Base-by-base conservation (phyloP, 1,140 invertebrate genomes). In the Pectinophora gossypiella region DNA sequence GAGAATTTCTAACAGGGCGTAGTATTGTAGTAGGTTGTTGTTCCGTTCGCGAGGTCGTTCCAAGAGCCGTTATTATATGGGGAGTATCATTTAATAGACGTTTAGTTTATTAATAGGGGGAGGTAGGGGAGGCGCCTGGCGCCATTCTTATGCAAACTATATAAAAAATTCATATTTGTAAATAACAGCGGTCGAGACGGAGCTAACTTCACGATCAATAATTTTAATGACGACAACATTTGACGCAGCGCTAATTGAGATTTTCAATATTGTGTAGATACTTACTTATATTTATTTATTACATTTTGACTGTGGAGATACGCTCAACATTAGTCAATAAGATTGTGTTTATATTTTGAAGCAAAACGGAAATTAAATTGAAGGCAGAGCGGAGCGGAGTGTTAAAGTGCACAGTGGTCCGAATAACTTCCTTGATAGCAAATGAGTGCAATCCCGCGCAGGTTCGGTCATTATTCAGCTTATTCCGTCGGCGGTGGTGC, bases 101-200 rank as follows among this genome's bases (percentile, higher is more conserved):
- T 66, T 61, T 72, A 64, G 58, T 55, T 64, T 66, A 68, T 76
- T 71, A 72, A 68, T 69, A 61, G 56, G 57, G 68, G 62, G 61
- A 43, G 51, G 23, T n/a, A 23, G 61, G 53, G 55, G 56, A 43
- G 59, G 56, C 48, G 51, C 51, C 40, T 27, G 65, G 63, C 67
- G 61, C 56, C 61, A 55, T 59, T 43, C 60, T 64, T 68, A 64
- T 63, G 66, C 59, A 68, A 71, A 72, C 62, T 63, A 63, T 51
- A 61, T 68, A 56, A 72, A 68, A 71, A 59, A 64, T 64, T 60
- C 63, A 61, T 66, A 65, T 64, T 61, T 60, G 55, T 65, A 52
- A 46, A 51, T 56, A 50, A 53, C 59, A 20, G 42, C 42, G 9
- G 42, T 19, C 42, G 42, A 44, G 42, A n/a, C 19, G 16, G 36